These are phyloP conservation scores for Hyphantria cunea DNA, from an alignment of 1,140 invertebrate species.

Conservation along the genomic window DNA sequence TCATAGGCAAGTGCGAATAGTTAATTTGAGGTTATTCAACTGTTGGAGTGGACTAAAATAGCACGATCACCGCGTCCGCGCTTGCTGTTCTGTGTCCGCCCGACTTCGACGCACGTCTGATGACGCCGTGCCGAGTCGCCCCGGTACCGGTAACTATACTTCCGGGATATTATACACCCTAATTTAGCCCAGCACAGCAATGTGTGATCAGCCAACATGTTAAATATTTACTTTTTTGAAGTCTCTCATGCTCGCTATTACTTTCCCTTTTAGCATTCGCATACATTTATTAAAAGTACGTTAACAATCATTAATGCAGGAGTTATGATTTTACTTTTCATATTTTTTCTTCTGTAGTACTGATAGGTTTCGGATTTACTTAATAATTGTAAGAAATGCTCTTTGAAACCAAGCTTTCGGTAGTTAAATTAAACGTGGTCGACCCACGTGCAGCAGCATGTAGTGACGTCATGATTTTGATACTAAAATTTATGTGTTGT, in stretches of 20 bases:
- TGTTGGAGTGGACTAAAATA: constrained; percentile 72
- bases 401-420: constrained; percentile 22
- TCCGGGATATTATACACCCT: constrained; percentile 40
- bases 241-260: constrained; percentile 11
- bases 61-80: constrained; percentile 63
- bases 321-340: background rate
- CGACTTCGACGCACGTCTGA: constrained; percentile 46
- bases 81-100: constrained; percentile 43
- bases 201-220: constrained; percentile 16
- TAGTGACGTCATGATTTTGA: constrained; percentile 52
- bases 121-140: constrained; percentile 41
- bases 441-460: constrained; percentile 32
- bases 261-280: background rate
- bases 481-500: constrained; percentile 48
- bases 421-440: constrained; percentile 40
- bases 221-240: constrained; percentile 15
- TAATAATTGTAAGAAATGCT: constrained; percentile 33
- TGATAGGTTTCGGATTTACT: background rate
- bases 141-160: constrained; percentile 34
- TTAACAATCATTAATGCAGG: constrained; percentile 3
- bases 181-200: constrained; percentile 32
- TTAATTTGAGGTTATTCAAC: constrained; percentile 81
- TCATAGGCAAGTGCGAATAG: constrained; percentile 76
- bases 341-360: background rate
- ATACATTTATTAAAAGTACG: background rate